These are phyloP conservation scores for Cephus nigrinus DNA, from an alignment of 2,888 invertebrate species.

Conservation along the genomic window DNA sequence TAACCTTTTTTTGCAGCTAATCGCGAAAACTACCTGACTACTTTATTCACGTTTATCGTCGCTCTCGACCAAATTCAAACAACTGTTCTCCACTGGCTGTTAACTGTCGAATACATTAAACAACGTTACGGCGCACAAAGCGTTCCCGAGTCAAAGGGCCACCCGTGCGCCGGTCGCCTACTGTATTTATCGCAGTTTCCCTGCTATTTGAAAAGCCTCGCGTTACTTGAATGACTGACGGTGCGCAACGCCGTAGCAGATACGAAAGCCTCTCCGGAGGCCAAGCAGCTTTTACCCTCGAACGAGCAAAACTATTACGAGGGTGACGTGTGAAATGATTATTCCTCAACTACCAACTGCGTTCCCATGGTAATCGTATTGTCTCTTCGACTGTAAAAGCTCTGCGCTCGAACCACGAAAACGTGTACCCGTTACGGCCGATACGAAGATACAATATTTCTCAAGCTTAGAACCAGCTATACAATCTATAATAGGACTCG, in stretches of 20 bases:
- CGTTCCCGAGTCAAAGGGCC: too few relatives aligned
- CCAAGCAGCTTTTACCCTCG: too few relatives aligned
- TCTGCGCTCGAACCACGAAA: neutral
- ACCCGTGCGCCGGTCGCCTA: conserved; percentile 6
- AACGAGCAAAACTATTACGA: too few relatives aligned
- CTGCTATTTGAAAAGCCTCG: neutral
- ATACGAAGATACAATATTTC: neutral
- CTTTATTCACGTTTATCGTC: too few relatives aligned
- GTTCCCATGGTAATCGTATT: neutral
- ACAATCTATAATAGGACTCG: neutral
- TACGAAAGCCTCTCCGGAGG: too few relatives aligned
- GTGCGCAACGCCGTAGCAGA: too few relatives aligned
- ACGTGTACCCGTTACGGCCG: neutral
- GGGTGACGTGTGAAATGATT: neutral
- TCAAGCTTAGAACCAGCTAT: neutral
- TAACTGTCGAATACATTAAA: conserved; percentile 37
- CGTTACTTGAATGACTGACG: neutral
- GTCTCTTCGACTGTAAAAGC: neutral
- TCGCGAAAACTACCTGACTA: too few relatives aligned
- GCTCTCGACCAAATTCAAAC: conserved; percentile 33
- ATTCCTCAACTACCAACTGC: neutral
- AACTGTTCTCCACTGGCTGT: conserved; percentile 33
- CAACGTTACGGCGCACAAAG: conserved; percentile 18
- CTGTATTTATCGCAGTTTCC: conserved; percentile 23
- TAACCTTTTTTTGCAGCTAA: too few relatives aligned